Evolutionary conservation across 2,113 vertebrate genomes (phyloP).

Genomic region (Glareola pratincola): DNA sequence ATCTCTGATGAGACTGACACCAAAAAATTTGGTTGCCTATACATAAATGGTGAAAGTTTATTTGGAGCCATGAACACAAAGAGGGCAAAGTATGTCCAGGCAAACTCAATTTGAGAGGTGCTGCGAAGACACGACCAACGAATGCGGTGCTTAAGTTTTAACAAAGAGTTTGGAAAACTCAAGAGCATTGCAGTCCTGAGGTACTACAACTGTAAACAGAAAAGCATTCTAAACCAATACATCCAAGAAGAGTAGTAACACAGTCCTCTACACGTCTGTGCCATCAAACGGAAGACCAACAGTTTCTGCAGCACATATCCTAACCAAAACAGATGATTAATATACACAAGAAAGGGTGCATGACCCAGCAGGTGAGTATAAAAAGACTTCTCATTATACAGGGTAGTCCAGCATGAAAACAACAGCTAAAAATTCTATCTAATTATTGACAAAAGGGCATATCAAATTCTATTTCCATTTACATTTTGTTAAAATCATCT

Average conservation of each 20-base stretch:
- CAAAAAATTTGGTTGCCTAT: background rate
- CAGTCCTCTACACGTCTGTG: background rate
- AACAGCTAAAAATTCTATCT: background rate
- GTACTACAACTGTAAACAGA: background rate
- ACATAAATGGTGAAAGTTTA: background rate
- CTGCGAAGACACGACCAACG: background rate
- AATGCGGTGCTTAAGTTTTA: background rate
- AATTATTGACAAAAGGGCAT: background rate
- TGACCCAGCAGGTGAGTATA: background rate
- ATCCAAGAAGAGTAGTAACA: background rate
- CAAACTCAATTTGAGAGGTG: background rate
- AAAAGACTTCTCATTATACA: background rate
- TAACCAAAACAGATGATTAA: background rate
- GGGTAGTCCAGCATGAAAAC: background rate
- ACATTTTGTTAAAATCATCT: background rate
- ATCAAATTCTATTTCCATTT: background rate
- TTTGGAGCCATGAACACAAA: background rate
- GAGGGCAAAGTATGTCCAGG: background rate
- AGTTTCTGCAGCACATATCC: background rate
- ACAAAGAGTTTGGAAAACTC: background rate
- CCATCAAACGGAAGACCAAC: background rate
- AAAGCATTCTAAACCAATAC: background rate
- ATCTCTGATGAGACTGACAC: background rate
- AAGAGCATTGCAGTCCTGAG: background rate
- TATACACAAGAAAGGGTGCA: background rate